phyloP scores from a whole-genome alignment of 1,140 invertebrate species.

The Diorhabda elongata region DNA sequence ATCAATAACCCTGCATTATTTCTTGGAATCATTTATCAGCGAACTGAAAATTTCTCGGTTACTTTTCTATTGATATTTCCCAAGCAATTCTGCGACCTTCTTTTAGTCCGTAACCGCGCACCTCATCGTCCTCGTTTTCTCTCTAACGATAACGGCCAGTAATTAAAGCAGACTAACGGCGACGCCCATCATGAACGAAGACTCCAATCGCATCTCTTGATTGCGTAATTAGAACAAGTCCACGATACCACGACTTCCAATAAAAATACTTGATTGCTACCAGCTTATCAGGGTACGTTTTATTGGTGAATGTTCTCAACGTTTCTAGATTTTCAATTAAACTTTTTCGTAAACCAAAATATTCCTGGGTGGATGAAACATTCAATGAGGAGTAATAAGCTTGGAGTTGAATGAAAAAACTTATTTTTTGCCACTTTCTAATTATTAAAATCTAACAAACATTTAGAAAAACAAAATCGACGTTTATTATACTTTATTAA shows the following conservation, averaged over 20 bases:
- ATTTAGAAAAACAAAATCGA: no score
- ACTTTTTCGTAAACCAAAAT: background rate
- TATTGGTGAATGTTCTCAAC: conserved; percentile 11
- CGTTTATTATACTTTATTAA: no score
- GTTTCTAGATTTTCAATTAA: conserved; percentile 8
- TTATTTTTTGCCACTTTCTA: no score
- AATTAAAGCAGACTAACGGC: conserved; percentile 36
- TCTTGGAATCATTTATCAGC: no score
- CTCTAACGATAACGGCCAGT: conserved; percentile 26
- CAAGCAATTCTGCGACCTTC: background rate
- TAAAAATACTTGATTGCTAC: conserved; percentile 31
- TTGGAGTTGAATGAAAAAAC: no score
- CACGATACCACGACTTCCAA: conserved; percentile 32
- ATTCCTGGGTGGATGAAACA: no score
- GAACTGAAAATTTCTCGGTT: background rate
- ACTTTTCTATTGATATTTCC: conserved; percentile 3
- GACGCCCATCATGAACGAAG: conserved; percentile 25
- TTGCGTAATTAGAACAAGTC: conserved; percentile 42
- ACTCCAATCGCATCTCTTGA: conserved; percentile 35
- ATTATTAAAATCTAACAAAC: no score
- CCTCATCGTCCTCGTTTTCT: background rate
- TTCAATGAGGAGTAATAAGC: no score
- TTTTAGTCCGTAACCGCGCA: background rate
- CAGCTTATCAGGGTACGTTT: conserved; percentile 17
- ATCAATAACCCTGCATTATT: no score